Conservation (phyloP, 2,113 vertebrate species). For the Erythrocercus mccallii region DNA sequence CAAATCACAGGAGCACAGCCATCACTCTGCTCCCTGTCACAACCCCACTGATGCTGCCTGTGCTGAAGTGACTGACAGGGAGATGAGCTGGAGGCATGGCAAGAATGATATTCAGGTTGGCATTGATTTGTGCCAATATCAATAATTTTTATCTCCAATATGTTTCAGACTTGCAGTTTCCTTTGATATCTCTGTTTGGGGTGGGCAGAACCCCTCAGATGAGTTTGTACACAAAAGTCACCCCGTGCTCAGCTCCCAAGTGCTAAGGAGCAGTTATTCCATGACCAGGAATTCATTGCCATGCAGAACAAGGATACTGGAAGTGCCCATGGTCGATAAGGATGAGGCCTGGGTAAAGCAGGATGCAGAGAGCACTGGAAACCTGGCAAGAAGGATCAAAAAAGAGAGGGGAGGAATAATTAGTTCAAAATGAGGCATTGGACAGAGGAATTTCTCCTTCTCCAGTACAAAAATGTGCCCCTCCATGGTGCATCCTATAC, state of each 20-base stretch:
- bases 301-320: conserved; percentile 89
- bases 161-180: not conserved
- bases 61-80: not conserved
- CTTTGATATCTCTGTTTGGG: not conserved
- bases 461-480: not conserved
- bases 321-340: conserved; percentile 97
- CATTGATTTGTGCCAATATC: not conserved
- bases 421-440: not conserved
- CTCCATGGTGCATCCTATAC: not conserved
- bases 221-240: not conserved
- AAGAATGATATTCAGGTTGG: not conserved
- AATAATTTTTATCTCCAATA: not conserved
- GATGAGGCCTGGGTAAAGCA: conserved; percentile 94
- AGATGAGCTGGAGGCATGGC: not conserved
- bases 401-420: not conserved
- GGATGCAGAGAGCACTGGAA: conserved; percentile 80
- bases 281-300: not conserved
- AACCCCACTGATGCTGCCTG: not conserved
- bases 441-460: not conserved
- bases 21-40: not conserved
- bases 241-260: not conserved
- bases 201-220: not conserved
- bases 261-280: not conserved
- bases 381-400: conserved; percentile 70
- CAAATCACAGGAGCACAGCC: not conserved